A percentile compares a stretch with the other conserved stretches of the same genome.
Evolutionary conservation across 2,888 invertebrate genomes (phyloP).

Genomic region (Harpalus rufipes): DNA sequence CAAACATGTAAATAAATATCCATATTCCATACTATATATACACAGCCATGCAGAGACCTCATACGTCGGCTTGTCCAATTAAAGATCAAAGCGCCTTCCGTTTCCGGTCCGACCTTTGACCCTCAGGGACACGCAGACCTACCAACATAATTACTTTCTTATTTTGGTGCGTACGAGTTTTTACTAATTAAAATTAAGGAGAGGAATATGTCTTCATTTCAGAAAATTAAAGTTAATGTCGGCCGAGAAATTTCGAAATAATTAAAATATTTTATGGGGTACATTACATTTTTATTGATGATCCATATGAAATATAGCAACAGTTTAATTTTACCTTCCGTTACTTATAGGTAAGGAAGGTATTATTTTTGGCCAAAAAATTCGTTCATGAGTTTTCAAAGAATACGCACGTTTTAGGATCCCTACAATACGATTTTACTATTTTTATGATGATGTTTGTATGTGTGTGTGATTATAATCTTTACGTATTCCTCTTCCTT

Average conservation of each 20-base stretch:
- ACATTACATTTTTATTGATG: background rate
- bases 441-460: no score
- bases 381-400: no score
- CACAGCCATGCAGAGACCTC: background rate
- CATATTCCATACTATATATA: background rate
- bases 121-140: background rate
- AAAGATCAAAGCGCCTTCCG: background rate
- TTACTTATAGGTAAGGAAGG: no score
- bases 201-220: background rate
- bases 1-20: no score
- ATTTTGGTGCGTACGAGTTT: background rate
- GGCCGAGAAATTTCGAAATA: background rate
- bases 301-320: no score
- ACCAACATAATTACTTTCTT: background rate
- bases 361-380: no score
- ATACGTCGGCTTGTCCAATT: background rate
- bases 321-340: no score
- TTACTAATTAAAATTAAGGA: background rate
- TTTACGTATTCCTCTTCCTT: no score
- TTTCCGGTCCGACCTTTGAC: background rate
- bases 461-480: no score
- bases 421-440: no score
- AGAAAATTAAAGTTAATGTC: background rate
- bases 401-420: no score
- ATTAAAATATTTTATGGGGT: background rate